phyloP scores from a whole-genome alignment of 2,113 vertebrate genomes.

The Xerus inauris region DNA sequence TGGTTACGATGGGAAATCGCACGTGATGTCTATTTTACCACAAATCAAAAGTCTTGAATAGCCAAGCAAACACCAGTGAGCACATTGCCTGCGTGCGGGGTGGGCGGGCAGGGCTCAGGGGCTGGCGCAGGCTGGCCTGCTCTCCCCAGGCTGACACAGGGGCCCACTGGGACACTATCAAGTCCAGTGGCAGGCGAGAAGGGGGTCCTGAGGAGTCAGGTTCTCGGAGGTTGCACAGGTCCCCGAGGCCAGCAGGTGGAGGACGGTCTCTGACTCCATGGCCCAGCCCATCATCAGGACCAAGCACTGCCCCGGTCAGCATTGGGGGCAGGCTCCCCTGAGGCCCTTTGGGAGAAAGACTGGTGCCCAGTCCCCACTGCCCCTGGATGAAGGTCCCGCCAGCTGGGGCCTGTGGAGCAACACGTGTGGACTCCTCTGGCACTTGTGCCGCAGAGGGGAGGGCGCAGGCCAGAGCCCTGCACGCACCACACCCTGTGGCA shows the following conservation, averaged over 20 bases:
- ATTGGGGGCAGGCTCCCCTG: not conserved
- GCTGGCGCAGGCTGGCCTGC: too few species aligned
- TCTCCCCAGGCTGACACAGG: not conserved
- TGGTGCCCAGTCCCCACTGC: not conserved
- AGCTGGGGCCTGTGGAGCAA: not conserved
- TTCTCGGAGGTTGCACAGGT: not conserved
- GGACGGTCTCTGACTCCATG: not conserved
- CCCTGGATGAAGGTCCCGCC: not conserved
- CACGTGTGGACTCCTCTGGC: not conserved
- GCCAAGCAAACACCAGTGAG: not conserved
- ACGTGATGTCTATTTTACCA: too few species aligned
- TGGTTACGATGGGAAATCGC: fast-evolving
- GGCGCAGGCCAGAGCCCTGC: fast-evolving
- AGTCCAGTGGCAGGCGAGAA: not conserved
- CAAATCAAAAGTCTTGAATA: too few species aligned
- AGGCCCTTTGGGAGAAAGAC: not conserved
- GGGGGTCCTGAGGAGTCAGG: not conserved
- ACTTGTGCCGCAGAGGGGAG: fast-evolving
- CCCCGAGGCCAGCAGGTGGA: not conserved
- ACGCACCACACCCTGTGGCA: not conserved
- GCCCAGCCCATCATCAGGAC: not conserved
- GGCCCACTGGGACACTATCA: not conserved
- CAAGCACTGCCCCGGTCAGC: not conserved
- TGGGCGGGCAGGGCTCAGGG: not conserved
- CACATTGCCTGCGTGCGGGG: too few species aligned